Percentiles rank a stretch among this genome's conserved stretches.
Evolutionary conservation across 2,797 vertebrate species (phyloP).

Genomic region (Pseudocheirus occidentalis): DNA sequence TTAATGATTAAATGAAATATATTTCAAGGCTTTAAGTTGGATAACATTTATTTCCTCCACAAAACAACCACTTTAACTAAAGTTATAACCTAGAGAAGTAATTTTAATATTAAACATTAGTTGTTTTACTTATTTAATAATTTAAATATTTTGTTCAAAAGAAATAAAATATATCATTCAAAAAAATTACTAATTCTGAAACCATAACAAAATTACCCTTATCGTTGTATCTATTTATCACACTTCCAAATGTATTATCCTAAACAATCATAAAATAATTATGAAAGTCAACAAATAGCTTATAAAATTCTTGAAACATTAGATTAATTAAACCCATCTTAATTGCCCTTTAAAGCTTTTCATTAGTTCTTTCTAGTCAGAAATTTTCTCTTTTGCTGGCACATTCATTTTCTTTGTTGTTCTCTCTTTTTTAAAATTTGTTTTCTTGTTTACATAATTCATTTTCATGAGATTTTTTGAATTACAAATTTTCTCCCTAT

Average conservation of each 20-base stretch:
- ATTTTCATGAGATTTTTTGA: too few relatives aligned
- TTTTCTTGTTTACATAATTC: too few relatives aligned
- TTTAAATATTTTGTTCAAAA: slow-evolving; percentile 34
- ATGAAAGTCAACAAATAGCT: slow-evolving; percentile 35
- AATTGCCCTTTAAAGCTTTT: slow-evolving; percentile 45
- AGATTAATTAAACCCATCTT: slow-evolving; percentile 37
- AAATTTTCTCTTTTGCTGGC: background rate
- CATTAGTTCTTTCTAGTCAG: slow-evolving; percentile 9
- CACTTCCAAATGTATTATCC: background rate
- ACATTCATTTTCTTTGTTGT: too few relatives aligned
- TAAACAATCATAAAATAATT: slow-evolving; percentile 1
- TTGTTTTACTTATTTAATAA: slow-evolving; percentile 27
- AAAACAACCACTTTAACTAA: slow-evolving; percentile 21
- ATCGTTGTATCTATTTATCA: background rate
- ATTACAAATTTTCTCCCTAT: too few relatives aligned
- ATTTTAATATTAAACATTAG: slow-evolving; percentile 32
- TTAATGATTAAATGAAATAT: slow-evolving; percentile 16
- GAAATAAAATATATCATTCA: background rate
- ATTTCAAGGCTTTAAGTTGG: slow-evolving; percentile 41
- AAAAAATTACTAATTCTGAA: slow-evolving; percentile 47
- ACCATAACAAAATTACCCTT: slow-evolving; percentile 35
- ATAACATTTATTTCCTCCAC: background rate
- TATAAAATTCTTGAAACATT: slow-evolving; percentile 18
- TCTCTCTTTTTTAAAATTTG: too few relatives aligned
- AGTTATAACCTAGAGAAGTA: background rate